Evolutionary conservation across 2,113 vertebrate genomes (phyloP).

Genomic region (Nipponia nippon): DNA sequence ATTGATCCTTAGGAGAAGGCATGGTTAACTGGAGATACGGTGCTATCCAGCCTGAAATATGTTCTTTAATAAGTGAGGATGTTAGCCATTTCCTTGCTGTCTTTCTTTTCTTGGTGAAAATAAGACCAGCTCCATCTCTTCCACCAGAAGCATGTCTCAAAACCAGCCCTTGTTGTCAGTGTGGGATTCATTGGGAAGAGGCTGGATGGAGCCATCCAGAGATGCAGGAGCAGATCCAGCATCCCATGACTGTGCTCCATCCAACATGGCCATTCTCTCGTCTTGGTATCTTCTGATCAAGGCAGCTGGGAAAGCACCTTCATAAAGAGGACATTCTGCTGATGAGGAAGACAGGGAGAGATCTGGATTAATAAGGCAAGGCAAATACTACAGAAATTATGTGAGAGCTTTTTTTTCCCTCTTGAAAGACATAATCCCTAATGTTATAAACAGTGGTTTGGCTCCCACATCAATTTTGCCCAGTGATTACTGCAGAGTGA

Average conservation of each 20-base stretch:
- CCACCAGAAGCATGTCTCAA: background rate
- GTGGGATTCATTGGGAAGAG: background rate
- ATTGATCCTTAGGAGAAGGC: background rate
- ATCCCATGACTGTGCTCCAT: too few species aligned
- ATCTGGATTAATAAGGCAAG: background rate
- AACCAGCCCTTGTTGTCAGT: background rate
- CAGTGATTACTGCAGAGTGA: background rate
- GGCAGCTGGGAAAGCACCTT: background rate
- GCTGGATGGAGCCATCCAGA: background rate
- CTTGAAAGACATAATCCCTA: conserved; percentile 1
- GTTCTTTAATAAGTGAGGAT: background rate
- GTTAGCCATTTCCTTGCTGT: background rate
- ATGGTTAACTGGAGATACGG: background rate
- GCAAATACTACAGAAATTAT: background rate
- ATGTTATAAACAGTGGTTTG: conserved; percentile 33
- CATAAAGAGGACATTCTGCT: background rate
- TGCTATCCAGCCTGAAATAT: background rate
- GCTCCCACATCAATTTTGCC: background rate
- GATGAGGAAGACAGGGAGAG: background rate
- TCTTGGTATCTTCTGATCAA: background rate
- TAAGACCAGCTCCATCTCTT: background rate
- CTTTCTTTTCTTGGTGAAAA: background rate
- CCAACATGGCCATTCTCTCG: accelerated
- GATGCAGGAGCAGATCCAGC: background rate
- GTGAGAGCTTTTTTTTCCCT: background rate